Evolutionary conservation across 2,797 vertebrate species (phyloP).

Genomic region (Potorous gilbertii): DNA sequence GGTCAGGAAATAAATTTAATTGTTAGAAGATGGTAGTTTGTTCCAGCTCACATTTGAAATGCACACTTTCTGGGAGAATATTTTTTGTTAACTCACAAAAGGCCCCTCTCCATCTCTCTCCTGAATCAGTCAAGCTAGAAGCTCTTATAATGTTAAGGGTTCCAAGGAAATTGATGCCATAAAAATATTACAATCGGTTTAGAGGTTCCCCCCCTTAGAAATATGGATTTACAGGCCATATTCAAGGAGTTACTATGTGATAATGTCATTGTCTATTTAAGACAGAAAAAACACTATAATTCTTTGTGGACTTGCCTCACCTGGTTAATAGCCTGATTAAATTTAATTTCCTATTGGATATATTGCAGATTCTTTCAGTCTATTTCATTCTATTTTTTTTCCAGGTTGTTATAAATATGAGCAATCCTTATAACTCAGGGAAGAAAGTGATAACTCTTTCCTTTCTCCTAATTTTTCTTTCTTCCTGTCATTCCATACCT

Average conservation of each 20-base stretch:
- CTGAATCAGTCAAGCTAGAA: constrained; percentile 41
- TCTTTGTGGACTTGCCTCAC: constrained; percentile 68
- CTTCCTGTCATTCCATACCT: constrained; percentile 71
- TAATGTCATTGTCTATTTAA: constrained; percentile 48
- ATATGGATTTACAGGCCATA: constrained; percentile 51
- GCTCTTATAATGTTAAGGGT: constrained; percentile 38
- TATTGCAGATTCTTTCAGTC: constrained; percentile 71
- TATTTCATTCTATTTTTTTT: constrained; percentile 72
- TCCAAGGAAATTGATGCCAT: constrained; percentile 48
- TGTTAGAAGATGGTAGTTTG: not conserved
- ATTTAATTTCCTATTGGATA: constrained; percentile 72
- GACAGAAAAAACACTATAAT: constrained; percentile 67
- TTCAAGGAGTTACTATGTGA: constrained; percentile 31
- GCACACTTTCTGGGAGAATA: not conserved
- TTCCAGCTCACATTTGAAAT: constrained; percentile 2
- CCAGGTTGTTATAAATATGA: constrained; percentile 60
- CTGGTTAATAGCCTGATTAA: constrained; percentile 56
- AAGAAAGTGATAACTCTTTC: constrained; percentile 80
- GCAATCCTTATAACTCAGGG: constrained; percentile 72
- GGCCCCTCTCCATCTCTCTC: constrained; percentile 22
- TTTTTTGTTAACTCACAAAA: constrained; percentile 4
- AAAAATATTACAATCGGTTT: constrained; percentile 48
- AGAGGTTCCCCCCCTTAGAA: constrained; percentile 29
- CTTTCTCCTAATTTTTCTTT: constrained; percentile 83
- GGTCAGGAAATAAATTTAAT: constrained; percentile 19